Conservation (phyloP, 2,797 vertebrate species). For the Phoeniculus purpureus region DNA sequence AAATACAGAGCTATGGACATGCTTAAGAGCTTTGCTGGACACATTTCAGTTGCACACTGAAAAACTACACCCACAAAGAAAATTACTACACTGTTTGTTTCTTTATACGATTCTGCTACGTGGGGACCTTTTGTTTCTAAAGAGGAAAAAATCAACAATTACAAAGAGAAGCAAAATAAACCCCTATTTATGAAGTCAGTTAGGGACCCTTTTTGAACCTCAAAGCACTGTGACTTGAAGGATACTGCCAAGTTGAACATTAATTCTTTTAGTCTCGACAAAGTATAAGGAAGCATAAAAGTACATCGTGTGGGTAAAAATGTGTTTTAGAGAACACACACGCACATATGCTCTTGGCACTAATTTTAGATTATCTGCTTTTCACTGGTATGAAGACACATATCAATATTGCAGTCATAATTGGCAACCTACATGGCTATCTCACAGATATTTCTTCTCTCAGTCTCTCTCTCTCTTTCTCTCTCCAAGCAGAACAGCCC, state of each 20-base stretch:
- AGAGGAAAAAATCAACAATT: neutral
- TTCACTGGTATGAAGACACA: neutral
- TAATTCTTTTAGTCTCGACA: neutral
- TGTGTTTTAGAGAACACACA: neutral
- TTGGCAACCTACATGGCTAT: neutral
- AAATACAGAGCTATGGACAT: neutral
- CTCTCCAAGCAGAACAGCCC: neutral
- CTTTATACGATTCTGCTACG: neutral
- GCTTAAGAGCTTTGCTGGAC: neutral
- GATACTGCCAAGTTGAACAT: neutral
- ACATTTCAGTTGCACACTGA: neutral
- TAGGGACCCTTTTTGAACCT: neutral
- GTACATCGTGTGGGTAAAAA: neutral
- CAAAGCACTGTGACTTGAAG: neutral
- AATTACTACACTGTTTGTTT: neutral
- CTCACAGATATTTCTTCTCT: neutral
- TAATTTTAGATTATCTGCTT: neutral
- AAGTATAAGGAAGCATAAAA: neutral
- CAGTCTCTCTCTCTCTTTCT: neutral
- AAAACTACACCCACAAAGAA: neutral
- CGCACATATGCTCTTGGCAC: neutral
- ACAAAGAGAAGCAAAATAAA: neutral
- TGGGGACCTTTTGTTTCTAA: neutral
- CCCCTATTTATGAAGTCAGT: fast-evolving
- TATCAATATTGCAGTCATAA: neutral